phyloP scores from a whole-genome alignment of 2,888 invertebrate genomes.

The Germaria angustata region DNA sequence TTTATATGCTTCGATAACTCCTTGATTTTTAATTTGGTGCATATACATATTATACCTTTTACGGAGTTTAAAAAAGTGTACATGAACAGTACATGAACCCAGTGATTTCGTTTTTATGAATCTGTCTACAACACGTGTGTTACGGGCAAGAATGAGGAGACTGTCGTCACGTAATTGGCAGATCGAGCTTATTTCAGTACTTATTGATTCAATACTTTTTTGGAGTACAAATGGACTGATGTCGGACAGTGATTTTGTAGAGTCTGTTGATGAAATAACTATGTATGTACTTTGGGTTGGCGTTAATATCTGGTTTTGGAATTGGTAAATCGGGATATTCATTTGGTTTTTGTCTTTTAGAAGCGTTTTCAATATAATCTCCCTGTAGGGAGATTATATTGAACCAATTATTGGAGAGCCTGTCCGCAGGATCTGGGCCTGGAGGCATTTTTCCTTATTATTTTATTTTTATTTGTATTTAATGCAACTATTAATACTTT shows the following conservation, averaged over 20 bases:
- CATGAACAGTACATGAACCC: not conserved
- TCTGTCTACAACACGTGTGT: not conserved
- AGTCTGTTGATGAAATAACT: constrained; percentile 21
- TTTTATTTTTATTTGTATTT: too few relatives aligned
- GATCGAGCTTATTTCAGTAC: constrained; percentile 17
- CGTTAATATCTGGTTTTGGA: not conserved
- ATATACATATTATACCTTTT: not conserved
- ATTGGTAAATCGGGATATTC: constrained; percentile 3
- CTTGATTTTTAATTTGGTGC: not conserved
- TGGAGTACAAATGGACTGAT: constrained; percentile 26
- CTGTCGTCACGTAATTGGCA: constrained; percentile 7
- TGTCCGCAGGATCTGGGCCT: not conserved
- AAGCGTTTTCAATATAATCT: not conserved
- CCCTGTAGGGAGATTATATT: not conserved
- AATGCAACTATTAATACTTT: too few relatives aligned
- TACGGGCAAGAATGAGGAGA: constrained; percentile 20
- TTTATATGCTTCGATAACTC: not conserved
- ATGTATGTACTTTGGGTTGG: constrained; percentile 39
- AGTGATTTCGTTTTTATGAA: not conserved
- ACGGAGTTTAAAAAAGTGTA: not conserved
- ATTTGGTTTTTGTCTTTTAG: constrained; percentile 5
- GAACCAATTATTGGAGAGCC: not conserved
- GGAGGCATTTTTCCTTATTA: not conserved
- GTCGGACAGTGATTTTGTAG: constrained; percentile 1
- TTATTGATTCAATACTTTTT: constrained; percentile 15